Conservation (phyloP, 2,113 vertebrate species). For the Hemibagrus wyckioides region DNA sequence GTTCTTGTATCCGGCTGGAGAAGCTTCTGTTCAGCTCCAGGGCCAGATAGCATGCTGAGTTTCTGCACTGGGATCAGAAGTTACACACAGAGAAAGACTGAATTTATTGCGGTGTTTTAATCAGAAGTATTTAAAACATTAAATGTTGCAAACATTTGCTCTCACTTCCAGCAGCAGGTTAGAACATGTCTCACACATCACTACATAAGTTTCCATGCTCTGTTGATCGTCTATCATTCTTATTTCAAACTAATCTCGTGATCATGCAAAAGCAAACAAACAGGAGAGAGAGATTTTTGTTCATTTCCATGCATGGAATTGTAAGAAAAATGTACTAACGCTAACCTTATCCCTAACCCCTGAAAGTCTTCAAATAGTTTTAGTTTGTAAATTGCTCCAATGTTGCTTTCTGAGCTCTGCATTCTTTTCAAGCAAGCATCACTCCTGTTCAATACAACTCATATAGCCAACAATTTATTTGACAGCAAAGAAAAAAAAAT, state of each 20-base stretch:
- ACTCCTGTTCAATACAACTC: neutral
- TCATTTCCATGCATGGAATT: neutral
- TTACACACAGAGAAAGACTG: neutral
- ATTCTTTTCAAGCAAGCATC: neutral
- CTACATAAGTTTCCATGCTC: neutral
- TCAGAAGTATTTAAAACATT: neutral
- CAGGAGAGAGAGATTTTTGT: neutral
- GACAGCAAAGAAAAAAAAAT: no score
- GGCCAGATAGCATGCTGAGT: neutral
- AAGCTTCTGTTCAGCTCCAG: neutral
- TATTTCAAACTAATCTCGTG: neutral
- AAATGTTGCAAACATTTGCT: neutral
- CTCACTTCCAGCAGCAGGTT: neutral
- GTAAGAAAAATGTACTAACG: neutral
- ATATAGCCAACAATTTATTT: no score
- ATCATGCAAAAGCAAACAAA: neutral
- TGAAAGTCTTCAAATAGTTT: neutral
- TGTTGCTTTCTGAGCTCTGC: neutral
- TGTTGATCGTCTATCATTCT: neutral
- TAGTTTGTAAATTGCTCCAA: neutral
- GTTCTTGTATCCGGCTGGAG: slow-evolving; percentile 34
- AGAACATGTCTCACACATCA: neutral
- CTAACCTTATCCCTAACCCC: neutral
- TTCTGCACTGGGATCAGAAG: neutral
- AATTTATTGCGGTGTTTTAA: neutral